Base-by-base conservation (phyloP, 2,888 invertebrate genomes). In the Drosophila tripunctata region DNA sequence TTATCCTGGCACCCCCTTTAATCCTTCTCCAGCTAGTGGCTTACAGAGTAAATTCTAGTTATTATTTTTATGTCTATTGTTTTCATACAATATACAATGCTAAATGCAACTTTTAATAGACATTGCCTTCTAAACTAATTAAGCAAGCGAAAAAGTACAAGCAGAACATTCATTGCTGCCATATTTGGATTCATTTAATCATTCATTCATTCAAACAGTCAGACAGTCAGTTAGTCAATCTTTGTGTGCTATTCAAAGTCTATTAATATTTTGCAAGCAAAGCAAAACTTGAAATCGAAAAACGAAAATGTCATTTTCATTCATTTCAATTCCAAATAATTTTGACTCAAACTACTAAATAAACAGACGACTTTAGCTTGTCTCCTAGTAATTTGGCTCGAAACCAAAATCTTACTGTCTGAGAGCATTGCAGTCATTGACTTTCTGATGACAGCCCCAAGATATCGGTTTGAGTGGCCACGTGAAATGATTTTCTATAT, bases 371-470 rank as follows among this genome's bases (percentile, higher is more conserved):
- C 44, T 14, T 30, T 31, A 17, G 31, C 2, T 30, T 31, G 17
- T 14, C 41, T 24, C 70, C 66, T 48, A 72, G 78, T 78, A 81
- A 81, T 75, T 89, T 89, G 89, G 89, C 87, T 77, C 50, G 54
- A 65, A 73, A 83, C 89, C 87, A 88, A 78, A 77, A 74, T 30
- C 45, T 27, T 40, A 8, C 36, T 47, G 55, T 15, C 27, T 43
- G 40, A 22, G 21, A 24, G 48, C 12, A 31, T 52, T 31, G 43
- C 56, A 69, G 75, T 74, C 78, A 78, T 79, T 82, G 74, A 56
- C 73, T 82, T 70, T 48, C 75, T 66, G 83, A 83, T 83, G 83
- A 78, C 83, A 87, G 66, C 43, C 75, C 44, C 48, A 60, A 82
- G 87, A 84, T 84, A 87, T 75, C 75, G 74, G 52, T 65, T 54